Conservation (phyloP, 2,888 invertebrate species). For the Leptopilina myrica region DNA sequence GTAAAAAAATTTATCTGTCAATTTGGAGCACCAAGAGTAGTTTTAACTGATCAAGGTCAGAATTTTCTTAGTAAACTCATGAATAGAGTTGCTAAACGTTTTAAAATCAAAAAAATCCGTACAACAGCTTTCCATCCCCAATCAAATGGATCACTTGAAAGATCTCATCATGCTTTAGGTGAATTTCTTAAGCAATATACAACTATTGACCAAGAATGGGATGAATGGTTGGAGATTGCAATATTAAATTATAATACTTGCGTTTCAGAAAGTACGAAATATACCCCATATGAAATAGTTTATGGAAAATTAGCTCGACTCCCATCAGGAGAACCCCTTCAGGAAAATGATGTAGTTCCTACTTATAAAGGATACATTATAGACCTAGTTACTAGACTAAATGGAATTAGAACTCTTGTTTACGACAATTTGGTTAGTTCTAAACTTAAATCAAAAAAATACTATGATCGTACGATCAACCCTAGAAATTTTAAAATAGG, state of each 20-base stretch:
- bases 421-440: conserved; percentile 46
- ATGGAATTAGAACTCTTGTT: conserved; percentile 36
- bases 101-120: conserved; percentile 50
- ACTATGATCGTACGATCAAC: conserved; percentile 49
- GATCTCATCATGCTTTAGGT: conserved; percentile 49
- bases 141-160: conserved; percentile 54
- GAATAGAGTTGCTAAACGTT: conserved; percentile 49
- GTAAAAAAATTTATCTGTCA: conserved; percentile 52
- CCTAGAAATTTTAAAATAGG: neutral
- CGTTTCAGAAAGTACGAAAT: conserved; percentile 47
- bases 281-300: conserved; percentile 50
- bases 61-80: conserved; percentile 55
- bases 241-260: conserved; percentile 52
- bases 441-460: conserved; percentile 49
- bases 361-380: conserved; percentile 42
- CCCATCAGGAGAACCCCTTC: neutral
- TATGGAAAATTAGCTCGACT: conserved; percentile 47
- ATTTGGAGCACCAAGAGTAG: conserved; percentile 50
- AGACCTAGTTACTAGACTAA: conserved; percentile 41
- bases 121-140: conserved; percentile 55
- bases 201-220: conserved; percentile 48
- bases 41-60: conserved; percentile 58
- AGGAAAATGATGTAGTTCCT: neutral
- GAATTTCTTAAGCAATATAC: conserved; percentile 53
- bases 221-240: conserved; percentile 52